These are phyloP conservation scores for Axis porcinus DNA, from an alignment of 2,113 vertebrate species.

Conservation along the genomic window DNA sequence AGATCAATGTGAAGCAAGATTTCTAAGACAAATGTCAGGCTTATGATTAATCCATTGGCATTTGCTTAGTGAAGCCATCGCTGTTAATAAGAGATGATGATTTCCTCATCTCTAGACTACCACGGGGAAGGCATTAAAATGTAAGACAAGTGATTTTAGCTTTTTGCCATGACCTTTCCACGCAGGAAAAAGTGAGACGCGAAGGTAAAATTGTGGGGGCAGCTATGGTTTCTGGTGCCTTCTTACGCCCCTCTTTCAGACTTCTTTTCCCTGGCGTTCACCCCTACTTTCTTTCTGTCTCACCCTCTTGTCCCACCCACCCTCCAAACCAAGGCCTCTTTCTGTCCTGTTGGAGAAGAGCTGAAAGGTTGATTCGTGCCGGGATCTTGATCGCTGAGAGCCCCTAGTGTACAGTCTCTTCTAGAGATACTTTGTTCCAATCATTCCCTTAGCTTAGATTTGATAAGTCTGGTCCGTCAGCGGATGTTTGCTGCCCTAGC, in stretches of 20 bases:
- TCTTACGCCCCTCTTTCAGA: not conserved
- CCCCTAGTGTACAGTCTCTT: not conserved
- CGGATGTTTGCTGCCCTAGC: not conserved
- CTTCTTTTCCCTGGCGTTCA: not conserved
- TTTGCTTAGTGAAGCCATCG: not conserved
- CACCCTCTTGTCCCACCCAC: not conserved
- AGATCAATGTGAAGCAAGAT: not conserved
- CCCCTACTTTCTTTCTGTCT: not conserved
- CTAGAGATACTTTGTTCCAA: not conserved
- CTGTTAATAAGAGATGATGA: not conserved
- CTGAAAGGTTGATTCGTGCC: not conserved
- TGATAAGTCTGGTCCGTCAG: not conserved
- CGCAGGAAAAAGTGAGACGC: not conserved
- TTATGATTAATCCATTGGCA: not conserved
- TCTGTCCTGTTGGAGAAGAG: not conserved
- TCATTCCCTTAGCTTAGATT: not conserved
- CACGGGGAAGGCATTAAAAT: not conserved
- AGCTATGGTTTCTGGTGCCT: not conserved
- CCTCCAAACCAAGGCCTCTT: constrained; percentile 9
- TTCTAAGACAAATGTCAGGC: not conserved
- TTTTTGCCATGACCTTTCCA: not conserved
- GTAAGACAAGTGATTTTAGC: not conserved
- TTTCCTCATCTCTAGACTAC: not conserved
- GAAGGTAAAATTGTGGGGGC: not conserved
- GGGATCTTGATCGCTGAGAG: not conserved